A percentile compares a stretch with the other conserved stretches of the same genome.
These are phyloP conservation scores for Stylophora pistillata DNA, from an alignment of 64 coral and sea anemone species.

Conservation along the genomic window DNA sequence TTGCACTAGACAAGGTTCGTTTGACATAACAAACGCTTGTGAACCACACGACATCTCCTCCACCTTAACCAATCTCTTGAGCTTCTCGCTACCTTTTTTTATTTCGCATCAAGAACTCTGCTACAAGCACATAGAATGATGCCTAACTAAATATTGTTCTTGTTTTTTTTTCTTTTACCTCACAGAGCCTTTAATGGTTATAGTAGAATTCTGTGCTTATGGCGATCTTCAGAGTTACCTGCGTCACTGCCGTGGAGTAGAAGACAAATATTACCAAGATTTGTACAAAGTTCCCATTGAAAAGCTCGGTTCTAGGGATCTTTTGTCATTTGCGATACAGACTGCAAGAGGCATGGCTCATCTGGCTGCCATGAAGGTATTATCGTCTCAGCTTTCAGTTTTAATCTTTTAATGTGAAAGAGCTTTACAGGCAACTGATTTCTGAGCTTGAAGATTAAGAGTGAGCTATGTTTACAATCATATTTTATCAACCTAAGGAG, in stretches of 20 bases:
- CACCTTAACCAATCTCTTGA: not conserved
- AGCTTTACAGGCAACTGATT: not conserved
- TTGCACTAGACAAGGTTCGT: conserved; percentile 89
- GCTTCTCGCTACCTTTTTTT: not conserved
- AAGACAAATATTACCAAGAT: conserved; percentile 95
- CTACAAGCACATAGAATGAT: not conserved
- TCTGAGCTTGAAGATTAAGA: no score
- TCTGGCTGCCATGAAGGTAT: conserved; percentile 94
- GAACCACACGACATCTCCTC: not conserved
- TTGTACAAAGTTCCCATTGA: conserved; percentile 79
- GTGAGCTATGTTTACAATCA: no score
- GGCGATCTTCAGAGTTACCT: conserved; percentile 97
- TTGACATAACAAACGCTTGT: not conserved
- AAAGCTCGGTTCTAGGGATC: conserved; percentile 82
- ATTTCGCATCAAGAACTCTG: not conserved
- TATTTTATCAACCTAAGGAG: no score
- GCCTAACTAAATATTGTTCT: not conserved
- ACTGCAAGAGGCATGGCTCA: conserved; percentile 94
- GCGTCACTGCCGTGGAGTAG: conserved; percentile 89
- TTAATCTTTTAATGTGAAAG: not conserved
- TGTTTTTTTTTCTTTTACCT: not conserved
- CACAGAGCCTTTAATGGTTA: conserved; percentile 90
- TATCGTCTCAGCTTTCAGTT: not conserved
- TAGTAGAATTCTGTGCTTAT: conserved; percentile 96
- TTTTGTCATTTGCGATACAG: conserved; percentile 91